phyloP scores from a whole-genome alignment of 1,140 invertebrate genomes.

The Pachypsylla venusta region DNA sequence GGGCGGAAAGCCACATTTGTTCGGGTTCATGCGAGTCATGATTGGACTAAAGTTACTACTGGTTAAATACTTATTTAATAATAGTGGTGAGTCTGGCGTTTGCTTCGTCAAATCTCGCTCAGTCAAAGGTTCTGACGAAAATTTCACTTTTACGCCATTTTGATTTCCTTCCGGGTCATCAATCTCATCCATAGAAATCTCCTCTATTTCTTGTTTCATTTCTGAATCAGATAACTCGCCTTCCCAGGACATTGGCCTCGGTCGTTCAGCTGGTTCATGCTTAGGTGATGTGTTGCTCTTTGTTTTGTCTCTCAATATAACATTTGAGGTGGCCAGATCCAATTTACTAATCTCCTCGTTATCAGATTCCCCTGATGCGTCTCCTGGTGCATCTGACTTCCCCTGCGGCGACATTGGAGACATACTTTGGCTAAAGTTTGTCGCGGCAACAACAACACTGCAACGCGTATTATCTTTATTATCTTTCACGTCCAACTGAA shows the following conservation, averaged over 20 bases:
- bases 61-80: background rate
- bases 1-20: constrained; percentile 32
- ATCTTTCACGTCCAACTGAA: background rate
- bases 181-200: constrained; percentile 34
- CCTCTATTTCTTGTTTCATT: constrained; percentile 33
- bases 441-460: background rate
- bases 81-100: constrained; percentile 17
- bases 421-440: constrained; percentile 1
- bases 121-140: constrained; percentile 20
- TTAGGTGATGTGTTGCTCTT: background rate
- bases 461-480: background rate
- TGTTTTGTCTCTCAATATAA: background rate
- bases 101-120: constrained; percentile 24
- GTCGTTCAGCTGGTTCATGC: background rate
- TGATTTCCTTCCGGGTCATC: constrained; percentile 16
- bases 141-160: constrained; percentile 13
- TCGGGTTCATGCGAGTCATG: constrained; percentile 18
- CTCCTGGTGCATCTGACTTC: background rate
- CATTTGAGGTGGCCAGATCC: constrained; percentile 3
- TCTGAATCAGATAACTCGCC: constrained; percentile 69
- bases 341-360: constrained; percentile 4
- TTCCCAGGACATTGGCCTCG: constrained; percentile 77
- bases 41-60: constrained; percentile 23
- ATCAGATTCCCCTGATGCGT: constrained; percentile 4
- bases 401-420: background rate